These are phyloP conservation scores for Rana temporaria DNA, from an alignment of 2,113 vertebrate species.

Conservation along the genomic window DNA sequence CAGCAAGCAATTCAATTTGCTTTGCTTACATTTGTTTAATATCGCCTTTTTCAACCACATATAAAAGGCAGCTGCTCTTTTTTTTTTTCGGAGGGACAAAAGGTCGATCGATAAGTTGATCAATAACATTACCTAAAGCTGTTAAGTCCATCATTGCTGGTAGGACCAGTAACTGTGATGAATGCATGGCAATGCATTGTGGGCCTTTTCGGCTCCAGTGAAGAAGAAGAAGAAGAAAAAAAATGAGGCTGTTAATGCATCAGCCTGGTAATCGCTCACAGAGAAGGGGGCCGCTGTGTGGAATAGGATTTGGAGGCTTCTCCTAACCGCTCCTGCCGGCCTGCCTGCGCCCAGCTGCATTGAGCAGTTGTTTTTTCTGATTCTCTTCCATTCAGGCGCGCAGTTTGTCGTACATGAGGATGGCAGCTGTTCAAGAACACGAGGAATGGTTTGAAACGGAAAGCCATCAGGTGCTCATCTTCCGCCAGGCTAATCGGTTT, in stretches of 20 bases:
- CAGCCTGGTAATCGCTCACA: conserved; percentile 8
- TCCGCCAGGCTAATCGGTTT: not conserved
- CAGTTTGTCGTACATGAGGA: not conserved
- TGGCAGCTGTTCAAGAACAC: conserved; percentile 8
- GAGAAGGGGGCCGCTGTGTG: not conserved
- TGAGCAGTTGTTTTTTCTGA: not conserved
- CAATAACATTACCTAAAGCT: conserved; percentile 35
- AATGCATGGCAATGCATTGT: conserved; percentile 30
- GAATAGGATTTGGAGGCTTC: conserved; percentile 28
- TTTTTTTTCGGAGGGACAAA: conserved; percentile 13
- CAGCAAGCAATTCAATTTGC: no score
- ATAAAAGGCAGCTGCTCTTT: not conserved
- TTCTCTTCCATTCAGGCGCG: not conserved
- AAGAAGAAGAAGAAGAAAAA: conserved; percentile 31
- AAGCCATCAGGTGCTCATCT: conserved; percentile 3
- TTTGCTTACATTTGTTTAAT: no score
- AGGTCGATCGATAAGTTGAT: conserved; percentile 4
- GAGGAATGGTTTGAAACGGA: conserved; percentile 5
- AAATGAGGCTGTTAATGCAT: conserved; percentile 30
- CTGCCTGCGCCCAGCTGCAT: conserved; percentile 23
- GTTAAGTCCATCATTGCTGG: conserved; percentile 15
- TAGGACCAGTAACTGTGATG: not conserved
- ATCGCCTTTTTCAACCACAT: no score
- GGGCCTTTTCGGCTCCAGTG: conserved; percentile 19
- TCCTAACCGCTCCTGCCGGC: not conserved